Conservation (phyloP, 2,113 vertebrate species). For the Zapus hudsonius region DNA sequence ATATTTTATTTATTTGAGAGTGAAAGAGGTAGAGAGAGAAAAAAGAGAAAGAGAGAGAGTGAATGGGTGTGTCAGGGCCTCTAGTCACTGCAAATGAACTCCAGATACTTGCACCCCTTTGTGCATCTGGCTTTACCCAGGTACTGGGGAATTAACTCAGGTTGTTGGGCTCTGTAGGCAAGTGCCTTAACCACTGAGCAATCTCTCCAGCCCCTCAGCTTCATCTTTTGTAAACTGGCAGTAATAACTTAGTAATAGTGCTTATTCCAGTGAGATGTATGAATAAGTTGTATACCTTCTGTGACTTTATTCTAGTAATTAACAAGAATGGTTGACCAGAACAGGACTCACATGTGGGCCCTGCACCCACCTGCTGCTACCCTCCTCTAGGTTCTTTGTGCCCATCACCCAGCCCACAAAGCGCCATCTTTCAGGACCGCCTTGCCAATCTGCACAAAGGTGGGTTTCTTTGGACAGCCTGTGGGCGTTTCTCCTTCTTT, state of each 20-base stretch:
- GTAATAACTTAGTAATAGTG: neutral
- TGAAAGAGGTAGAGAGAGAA: no score
- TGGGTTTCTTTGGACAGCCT: constrained; percentile 17
- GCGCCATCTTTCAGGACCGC: neutral
- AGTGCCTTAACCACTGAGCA: no score
- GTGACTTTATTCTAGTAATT: constrained; percentile 31
- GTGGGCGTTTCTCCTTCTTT: neutral
- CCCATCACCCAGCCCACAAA: neutral
- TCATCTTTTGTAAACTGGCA: neutral
- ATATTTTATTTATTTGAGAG: no score
- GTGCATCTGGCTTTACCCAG: no score
- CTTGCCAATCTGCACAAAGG: constrained; percentile 20
- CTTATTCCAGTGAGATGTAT: neutral
- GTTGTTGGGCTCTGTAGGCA: no score
- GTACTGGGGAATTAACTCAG: no score
- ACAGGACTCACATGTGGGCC: neutral
- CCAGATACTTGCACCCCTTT: no score
- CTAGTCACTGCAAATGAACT: no score
- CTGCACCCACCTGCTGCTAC: neutral
- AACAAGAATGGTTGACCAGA: constrained; percentile 26
- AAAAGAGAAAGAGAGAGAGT: no score
- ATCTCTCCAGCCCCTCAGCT: no score
- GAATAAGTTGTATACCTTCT: neutral
- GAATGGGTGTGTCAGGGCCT: no score
- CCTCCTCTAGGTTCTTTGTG: neutral